Conservation (phyloP, 1,140 invertebrate genomes). For the Drosophila azteca region DNA sequence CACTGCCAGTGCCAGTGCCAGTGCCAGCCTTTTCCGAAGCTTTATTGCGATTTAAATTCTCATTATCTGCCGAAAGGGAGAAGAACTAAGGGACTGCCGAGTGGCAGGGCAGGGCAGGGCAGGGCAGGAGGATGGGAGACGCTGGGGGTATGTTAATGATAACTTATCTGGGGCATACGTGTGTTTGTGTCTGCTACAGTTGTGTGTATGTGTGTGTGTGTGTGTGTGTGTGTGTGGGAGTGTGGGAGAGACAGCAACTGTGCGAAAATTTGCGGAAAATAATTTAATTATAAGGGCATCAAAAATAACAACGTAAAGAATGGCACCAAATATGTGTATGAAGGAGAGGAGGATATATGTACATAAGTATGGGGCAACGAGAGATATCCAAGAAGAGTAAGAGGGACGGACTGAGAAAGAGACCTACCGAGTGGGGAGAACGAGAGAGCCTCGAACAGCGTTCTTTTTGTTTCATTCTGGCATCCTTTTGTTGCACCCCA, state of each 20-base stretch:
- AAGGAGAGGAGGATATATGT: too few relatives aligned
- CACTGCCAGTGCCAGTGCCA: too few relatives aligned
- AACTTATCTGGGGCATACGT: constrained; percentile 50
- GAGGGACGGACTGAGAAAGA: neutral
- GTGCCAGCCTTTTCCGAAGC: constrained; percentile 39
- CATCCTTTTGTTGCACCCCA: constrained; percentile 36
- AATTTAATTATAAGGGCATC: constrained; percentile 71
- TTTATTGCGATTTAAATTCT: constrained; percentile 80
- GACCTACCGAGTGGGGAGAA: constrained; percentile 2
- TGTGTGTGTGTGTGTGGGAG: constrained; percentile 19
- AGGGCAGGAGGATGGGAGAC: neutral
- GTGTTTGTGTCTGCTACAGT: constrained; percentile 20
- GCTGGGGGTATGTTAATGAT: constrained; percentile 33
- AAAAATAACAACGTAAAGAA: constrained; percentile 41
- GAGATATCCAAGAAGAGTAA: too few relatives aligned
- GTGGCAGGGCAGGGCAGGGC: neutral
- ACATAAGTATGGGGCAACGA: too few relatives aligned
- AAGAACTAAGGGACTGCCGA: constrained; percentile 22
- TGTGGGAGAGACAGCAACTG: constrained; percentile 52
- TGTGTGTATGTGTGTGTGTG: constrained; percentile 19
- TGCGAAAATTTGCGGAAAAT: constrained; percentile 70
- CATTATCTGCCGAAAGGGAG: constrained; percentile 51
- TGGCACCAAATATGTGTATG: too few relatives aligned
- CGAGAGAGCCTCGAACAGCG: constrained; percentile 29
- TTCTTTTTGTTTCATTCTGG: constrained; percentile 35